phyloP scores from a whole-genome alignment of 2,797 vertebrate genomes.

The Spinibarbus caldwelli region DNA sequence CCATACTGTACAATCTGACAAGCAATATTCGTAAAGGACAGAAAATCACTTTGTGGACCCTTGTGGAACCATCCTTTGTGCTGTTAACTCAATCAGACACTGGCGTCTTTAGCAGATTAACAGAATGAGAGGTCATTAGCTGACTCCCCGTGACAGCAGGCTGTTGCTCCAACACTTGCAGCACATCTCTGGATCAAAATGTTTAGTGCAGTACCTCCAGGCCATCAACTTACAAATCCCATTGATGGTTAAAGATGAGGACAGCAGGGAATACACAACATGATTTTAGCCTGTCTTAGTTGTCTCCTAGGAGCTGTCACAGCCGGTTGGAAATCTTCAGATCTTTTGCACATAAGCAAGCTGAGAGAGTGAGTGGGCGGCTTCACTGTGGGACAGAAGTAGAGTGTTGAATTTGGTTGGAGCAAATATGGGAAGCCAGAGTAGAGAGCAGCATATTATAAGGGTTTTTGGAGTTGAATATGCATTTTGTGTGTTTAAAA shows the following conservation, averaged over 20 bases:
- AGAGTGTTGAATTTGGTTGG: background rate
- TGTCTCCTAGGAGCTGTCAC: conserved; percentile 2
- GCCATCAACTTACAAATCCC: conserved; percentile 4
- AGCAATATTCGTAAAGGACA: background rate
- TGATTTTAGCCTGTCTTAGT: conserved; percentile 3
- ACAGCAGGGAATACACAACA: conserved; percentile 13
- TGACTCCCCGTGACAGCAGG: background rate
- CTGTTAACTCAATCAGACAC: background rate
- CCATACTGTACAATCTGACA: background rate
- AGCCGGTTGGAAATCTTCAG: conserved; percentile 30
- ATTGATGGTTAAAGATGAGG: conserved; percentile 21
- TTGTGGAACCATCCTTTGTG: background rate
- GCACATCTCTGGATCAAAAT: conserved; percentile 12
- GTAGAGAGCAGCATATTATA: background rate
- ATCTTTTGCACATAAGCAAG: conserved; percentile 20
- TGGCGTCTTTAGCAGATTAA: conserved; percentile 51
- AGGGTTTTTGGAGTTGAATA: background rate
- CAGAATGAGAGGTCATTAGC: conserved; percentile 42
- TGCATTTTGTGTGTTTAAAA: background rate
- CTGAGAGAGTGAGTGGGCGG: conserved; percentile 18
- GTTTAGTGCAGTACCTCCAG: conserved; percentile 19
- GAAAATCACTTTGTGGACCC: background rate
- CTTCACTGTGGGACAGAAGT: conserved; percentile 9
- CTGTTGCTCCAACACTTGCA: background rate
- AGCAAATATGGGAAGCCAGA: background rate